Base-by-base conservation (phyloP, 1,140 invertebrate species). In the Macrotrachela quadricornifera region DNA sequence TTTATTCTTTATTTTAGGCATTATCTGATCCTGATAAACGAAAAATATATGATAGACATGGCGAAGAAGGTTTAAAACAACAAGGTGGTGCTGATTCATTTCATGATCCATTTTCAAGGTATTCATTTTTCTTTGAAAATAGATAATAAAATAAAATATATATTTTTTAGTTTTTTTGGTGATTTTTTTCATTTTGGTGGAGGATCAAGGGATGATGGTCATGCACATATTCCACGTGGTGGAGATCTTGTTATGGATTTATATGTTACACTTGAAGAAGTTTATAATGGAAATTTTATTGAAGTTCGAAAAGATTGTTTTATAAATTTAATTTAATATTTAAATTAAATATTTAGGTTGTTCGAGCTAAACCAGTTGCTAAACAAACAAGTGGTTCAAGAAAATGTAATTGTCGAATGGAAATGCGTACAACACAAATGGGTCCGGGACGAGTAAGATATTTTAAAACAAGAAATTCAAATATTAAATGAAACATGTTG, bases 381-480 rank as follows among this genome's bases (percentile, higher is more conserved):
- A 92, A 90, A 68, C 78, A 85, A 58, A 82, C 87, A 0, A 78
- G 80, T 48, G 94, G 94, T 14, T 96, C 90, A 8, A 76, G 94
- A 51, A 90, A 94, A 64, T 99, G 94, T 71, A 99, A 99, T 69
- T 99, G 94, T 67, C 74, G 91, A 21, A 88, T 91, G 70, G 94
- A 99, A 74, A 91, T 97, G 83, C 83, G 90, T 2, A 95, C 92
- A 0, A 75, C 84, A 50, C 90, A 90, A 68, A 72, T 99, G 50
- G 92, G 92, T 0, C 87, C 85, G n/a, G 90, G 91, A 0, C 74
- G 88, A 46, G 21, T 30, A 30, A 30, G 21, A 30, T 30, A 30
- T 30, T 30, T 30, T 30, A 2, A 4, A 2, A 30, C 8, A 8
- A 30, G 21, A 30, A 30, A 30, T 4, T 30, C 2, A 30, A 4